These are phyloP conservation scores for Drosophila austrosaltans DNA, from an alignment of 2,888 invertebrate genomes.

Conservation along the genomic window DNA sequence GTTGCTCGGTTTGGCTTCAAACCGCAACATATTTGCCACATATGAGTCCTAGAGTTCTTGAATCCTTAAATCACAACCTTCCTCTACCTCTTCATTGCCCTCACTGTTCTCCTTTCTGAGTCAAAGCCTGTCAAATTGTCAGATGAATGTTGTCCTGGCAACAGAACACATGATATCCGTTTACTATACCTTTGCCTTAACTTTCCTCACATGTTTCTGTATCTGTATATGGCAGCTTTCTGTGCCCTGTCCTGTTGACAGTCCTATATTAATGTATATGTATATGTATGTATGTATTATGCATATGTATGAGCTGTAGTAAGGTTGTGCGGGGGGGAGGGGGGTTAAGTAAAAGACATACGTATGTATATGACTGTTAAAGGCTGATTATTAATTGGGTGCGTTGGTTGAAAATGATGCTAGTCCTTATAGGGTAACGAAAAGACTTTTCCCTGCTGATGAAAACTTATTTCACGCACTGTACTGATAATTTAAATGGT, in stretches of 20 bases:
- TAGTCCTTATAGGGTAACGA: neutral
- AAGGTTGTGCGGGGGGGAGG: neutral
- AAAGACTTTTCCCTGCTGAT: too few species aligned
- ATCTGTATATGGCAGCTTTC: constrained; percentile 4
- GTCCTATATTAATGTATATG: neutral
- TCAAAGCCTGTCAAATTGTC: constrained; percentile 12
- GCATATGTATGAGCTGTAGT: neutral
- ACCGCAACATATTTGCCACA: constrained; percentile 5
- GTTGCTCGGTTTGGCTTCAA: neutral
- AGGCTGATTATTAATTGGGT: constrained; percentile 1
- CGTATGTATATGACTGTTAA: neutral
- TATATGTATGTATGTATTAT: neutral
- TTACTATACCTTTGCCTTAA: neutral
- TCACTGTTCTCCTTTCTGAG: neutral
- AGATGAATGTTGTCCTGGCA: constrained; percentile 6
- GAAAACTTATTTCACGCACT: too few species aligned
- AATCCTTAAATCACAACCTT: neutral
- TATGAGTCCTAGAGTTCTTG: neutral
- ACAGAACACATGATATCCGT: neutral
- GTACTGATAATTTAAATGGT: too few species aligned
- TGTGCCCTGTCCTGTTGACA: constrained; percentile 11
- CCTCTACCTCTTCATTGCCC: neutral
- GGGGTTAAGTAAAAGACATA: neutral
- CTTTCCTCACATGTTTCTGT: neutral
- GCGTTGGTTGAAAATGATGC: neutral